Evolutionary conservation across 2,888 invertebrate species (phyloP).

Genomic region (Conus canariensis): DNA sequence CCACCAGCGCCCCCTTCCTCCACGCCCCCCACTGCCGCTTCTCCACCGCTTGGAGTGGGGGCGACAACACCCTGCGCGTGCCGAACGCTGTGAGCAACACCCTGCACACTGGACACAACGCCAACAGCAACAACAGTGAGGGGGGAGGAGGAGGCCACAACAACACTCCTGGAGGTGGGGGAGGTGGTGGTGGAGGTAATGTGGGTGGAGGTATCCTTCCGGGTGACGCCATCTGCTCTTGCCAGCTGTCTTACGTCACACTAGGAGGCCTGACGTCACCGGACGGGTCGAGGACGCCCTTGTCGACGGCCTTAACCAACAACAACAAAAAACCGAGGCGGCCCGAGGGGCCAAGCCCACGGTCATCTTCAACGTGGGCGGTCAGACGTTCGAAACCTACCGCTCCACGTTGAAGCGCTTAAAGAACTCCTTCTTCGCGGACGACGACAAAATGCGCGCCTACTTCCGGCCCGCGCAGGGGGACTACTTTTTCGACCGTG

Average conservation of each 20-base stretch:
- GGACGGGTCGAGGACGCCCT: conserved; percentile 37
- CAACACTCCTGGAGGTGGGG: conserved; percentile 4
- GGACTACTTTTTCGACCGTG: conserved; percentile 74
- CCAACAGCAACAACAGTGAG: conserved; percentile 11
- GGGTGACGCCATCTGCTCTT: conserved; percentile 25
- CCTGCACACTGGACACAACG: not conserved
- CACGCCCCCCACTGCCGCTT: conserved; percentile 34
- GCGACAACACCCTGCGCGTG: conserved; percentile 33
- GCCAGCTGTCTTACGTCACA: conserved; percentile 37
- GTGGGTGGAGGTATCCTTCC: not conserved
- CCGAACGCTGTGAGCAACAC: not conserved
- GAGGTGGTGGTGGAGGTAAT: not conserved
- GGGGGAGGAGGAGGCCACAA: conserved; percentile 10
- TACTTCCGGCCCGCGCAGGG: conserved; percentile 64
- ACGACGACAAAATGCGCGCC: conserved; percentile 63
- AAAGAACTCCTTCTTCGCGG: conserved; percentile 61
- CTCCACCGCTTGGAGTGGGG: not conserved
- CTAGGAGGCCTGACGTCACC: conserved; percentile 41
- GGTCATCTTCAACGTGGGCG: conserved; percentile 71
- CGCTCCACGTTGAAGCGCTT: conserved; percentile 65
- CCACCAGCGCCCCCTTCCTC: not conserved
- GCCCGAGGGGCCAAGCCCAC: conserved; percentile 55
- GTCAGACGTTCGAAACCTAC: conserved; percentile 70
- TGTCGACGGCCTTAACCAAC: conserved; percentile 18
- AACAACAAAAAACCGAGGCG: conserved; percentile 28